Conservation (phyloP, 2,888 invertebrate genomes). For the Drosophila lacicola region DNA sequence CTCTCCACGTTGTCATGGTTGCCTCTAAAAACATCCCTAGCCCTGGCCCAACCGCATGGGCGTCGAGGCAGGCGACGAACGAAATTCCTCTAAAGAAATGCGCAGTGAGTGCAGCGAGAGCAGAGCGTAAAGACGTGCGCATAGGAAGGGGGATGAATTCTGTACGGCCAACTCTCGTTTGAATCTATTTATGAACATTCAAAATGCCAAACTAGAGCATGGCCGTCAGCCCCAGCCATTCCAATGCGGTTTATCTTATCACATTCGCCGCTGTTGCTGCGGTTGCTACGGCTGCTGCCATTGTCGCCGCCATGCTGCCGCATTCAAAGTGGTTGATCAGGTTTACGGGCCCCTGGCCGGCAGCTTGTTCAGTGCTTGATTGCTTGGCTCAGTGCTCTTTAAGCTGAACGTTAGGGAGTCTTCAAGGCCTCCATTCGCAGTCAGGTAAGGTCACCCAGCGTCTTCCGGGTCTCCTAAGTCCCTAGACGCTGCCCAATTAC, state of each 20-base stretch:
- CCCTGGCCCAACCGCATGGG: conserved; percentile 14
- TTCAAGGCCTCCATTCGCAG: conserved; percentile 15
- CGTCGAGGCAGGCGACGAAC: conserved; percentile 34
- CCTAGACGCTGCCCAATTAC: conserved; percentile 10
- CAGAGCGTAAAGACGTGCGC: conserved; percentile 16
- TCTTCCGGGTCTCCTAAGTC: conserved; percentile 4
- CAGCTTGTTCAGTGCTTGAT: conserved; percentile 13
- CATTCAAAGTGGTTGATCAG: conserved; percentile 74
- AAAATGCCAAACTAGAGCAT: conserved; percentile 45
- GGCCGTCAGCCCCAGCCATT: conserved; percentile 40
- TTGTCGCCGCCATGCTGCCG: conserved; percentile 64
- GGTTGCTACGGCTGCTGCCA: conserved; percentile 35
- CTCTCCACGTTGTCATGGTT: neutral
- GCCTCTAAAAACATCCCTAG: conserved; percentile 9
- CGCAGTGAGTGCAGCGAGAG: conserved; percentile 25
- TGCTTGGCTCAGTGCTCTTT: conserved; percentile 43
- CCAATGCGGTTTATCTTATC: conserved; percentile 61
- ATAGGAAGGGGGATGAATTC: conserved; percentile 52
- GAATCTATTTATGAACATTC: conserved; percentile 62
- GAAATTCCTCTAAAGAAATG: conserved; percentile 34
- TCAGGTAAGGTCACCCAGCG: conserved; percentile 33
- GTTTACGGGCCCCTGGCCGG: conserved; percentile 52
- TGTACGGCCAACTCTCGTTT: conserved; percentile 47
- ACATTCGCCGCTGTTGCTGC: conserved; percentile 32
- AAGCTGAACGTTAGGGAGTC: conserved; percentile 41